Base-by-base conservation (phyloP, 1,140 invertebrate species). In the Psix sp. region DNA sequence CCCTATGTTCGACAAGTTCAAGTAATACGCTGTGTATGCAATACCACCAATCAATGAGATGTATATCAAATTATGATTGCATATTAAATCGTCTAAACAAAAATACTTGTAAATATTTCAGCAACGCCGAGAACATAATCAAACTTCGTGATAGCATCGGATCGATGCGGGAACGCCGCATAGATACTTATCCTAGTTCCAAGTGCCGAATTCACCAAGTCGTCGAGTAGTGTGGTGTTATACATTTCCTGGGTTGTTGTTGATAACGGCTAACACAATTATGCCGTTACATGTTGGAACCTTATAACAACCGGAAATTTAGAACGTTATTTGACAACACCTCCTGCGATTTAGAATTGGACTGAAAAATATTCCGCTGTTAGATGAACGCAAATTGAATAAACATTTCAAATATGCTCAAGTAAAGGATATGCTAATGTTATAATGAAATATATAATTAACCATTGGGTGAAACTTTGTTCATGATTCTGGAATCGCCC, bases 31-130 rank as follows among this genome's bases (percentile, higher is more conserved):
- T 24, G 7, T 29, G 26, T 29, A 29, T 29, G 7, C 26, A 2
- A 68, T 18, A 36, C 26, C 65, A 9, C 31, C 17, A 49, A 49
- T 71, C 57, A 39, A 71, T 71, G 57, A 14, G 5, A 43, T 56
- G 51, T 62, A 57, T 48, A 70, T 54, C 54, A 62, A 70, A 60
- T 60, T 54, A 56, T 46, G 26, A 15, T 5, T 16, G 26, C 26
- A 43, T 26, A 18, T 17, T 20, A 13, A 39, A 59, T 31, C n/a
- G 18, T 31, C 42, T 31, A 54, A 54, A 60, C 54, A 56, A 68
- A 60, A 62, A 62, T 40, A 48, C 40, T 33, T 31, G 39, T 62
- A 48, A 70, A 70, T 70, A 70, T 60, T 70, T 54, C 36, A 70
- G 24, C 18, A 15, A 9, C 15, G 0, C 5, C 16, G 4, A 5